Evolutionary conservation across 2,888 invertebrate species (phyloP), one percentile per base, ranked within the genome.

Genomic region (Helicoverpa assulta): DNA sequence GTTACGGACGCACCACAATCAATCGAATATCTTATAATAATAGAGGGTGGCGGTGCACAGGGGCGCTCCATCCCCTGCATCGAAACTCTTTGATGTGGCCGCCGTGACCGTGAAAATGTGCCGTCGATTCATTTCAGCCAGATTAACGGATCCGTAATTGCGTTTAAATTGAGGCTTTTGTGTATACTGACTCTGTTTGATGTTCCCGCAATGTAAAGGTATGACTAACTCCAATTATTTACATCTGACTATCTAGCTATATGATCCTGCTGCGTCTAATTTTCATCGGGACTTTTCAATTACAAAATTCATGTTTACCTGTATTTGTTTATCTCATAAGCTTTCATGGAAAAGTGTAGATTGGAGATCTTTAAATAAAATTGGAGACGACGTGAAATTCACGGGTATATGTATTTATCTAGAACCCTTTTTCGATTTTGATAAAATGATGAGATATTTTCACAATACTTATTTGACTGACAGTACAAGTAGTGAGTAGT

Each of bases 81-180:
- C 79, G 43, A 78, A 94, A 94, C 94, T 94, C 94, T 95, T 95
- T 95, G 95, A 95, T 93, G 95, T 93, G 93, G 93, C 89, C 88
- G 87, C 91, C 90, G 91, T 92, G 94, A 93, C 94, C 95, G 92
- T 93, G 93, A 94, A 93, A 93, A 90, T 91, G 90, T 89, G 88
- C 90, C 89, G 90, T 88, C 91, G 92, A 93, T 93, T 92, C 92
- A 91, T 90, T 90, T 88, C 90, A 88, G 86, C 84, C 89, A 91
- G 89, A 93, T 93, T 92, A 92, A 88, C 89, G 89, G 85, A 86
- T 89, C 80, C 83, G 89, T 91, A 89, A 92, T 90, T 89, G 88
- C 88, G 85, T 83, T 85, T 85, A 83, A 89, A 91, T 89, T 88
- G 84, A 82, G 76, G 82, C 83, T 85, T 88, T 88, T 89, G 84